Base-by-base conservation (phyloP, 2,888 invertebrate genomes). In the Metopia argyrocephala region DNA sequence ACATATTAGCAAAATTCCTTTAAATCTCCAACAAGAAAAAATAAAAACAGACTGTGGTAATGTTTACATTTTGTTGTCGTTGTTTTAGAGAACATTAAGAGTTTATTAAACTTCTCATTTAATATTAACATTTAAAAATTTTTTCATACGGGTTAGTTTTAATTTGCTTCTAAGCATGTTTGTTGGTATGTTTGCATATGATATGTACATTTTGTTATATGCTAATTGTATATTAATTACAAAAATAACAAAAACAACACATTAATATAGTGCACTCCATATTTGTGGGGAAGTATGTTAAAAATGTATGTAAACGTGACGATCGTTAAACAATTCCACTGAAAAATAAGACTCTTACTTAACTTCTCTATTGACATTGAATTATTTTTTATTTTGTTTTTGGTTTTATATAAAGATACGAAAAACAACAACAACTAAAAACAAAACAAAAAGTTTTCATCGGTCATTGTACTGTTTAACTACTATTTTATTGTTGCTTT, bases 361-460 rank as follows among this genome's bases (percentile, higher is more conserved):
- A 76, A 73, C 50, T 64, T 46, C 20, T 52, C 46, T 27, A 48
- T 70, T 81, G 81, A 81, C 81, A 81, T 81, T 81, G 81, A 81
- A 78, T 54, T 65, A 25, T 46, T 48, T 46, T 57, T 70, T 9
- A 31, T 48, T n/a, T 70, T 25, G 23, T 62, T 48, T 28, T 68
- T 45, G 31, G 18, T 62, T 61, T 27, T 65, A 18, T 15, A n/a
- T 12, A 5, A 2, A 45, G 25, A 74, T 31, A 46, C 45, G 18
- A 64, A 64, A 12, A 25, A 52, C 54, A 54, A 59, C 52, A 74
- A 74, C 50, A 76, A 73, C 66, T 56, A 46, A 68, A 62, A 80
- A 80, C 64, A 80, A 73, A 66, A 54, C 38, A 45, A 62, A 62
- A 12, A 56, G 46, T 50, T 81, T 74, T 78, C 78, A 70, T 78